phyloP scores from a whole-genome alignment of 2,797 vertebrate species.

The Cossypha niveicapilla region DNA sequence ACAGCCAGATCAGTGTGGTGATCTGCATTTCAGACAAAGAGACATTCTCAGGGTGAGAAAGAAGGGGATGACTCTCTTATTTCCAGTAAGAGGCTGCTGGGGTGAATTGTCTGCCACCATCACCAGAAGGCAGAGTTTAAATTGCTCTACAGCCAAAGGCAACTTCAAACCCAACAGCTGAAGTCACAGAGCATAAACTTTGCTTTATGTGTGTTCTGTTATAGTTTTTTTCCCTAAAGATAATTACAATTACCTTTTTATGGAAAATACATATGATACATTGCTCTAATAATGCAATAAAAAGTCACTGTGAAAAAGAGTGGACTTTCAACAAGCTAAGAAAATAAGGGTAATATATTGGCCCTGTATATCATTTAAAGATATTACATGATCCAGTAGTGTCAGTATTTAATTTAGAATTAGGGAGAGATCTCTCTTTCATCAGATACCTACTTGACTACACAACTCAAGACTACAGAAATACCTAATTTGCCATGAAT shows the following conservation, averaged over 20 bases:
- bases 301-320: background rate
- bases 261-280: accelerated
- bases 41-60: background rate
- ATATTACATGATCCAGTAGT: background rate
- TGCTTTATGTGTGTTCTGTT: accelerated
- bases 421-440: background rate
- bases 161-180: background rate
- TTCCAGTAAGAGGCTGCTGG: accelerated
- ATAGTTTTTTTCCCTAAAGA: background rate
- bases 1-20: background rate
- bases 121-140: accelerated
- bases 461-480: background rate
- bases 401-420: background rate
- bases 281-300: background rate
- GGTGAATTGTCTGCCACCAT: background rate
- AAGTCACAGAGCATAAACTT: background rate
- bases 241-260: background rate
- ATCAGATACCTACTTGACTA: background rate
- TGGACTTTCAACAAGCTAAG: background rate
- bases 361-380: background rate
- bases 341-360: background rate
- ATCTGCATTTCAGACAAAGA: background rate
- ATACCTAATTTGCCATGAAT: background rate
- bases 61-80: background rate
- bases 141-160: background rate